phyloP scores from a whole-genome alignment of 2,888 invertebrate genomes.

The Acleris sparsana region DNA sequence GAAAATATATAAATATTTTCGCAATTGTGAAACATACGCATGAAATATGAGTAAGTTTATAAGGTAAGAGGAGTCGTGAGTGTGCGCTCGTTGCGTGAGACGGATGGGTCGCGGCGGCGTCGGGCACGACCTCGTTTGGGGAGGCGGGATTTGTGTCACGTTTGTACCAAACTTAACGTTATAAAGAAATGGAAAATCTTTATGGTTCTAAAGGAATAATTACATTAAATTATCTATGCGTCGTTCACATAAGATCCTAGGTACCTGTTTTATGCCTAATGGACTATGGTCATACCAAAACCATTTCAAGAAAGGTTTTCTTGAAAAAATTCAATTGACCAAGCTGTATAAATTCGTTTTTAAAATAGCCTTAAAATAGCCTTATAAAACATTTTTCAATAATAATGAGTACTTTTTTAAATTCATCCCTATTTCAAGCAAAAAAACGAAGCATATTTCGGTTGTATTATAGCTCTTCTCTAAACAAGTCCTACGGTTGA shows the following conservation, averaged over 20 bases:
- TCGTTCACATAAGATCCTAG: too few species aligned
- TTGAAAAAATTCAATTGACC: too few species aligned
- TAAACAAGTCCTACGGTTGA: background rate
- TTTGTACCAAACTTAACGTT: slow-evolving; percentile 44
- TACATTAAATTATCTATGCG: too few species aligned
- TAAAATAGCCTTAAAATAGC: too few species aligned
- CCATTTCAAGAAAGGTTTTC: too few species aligned
- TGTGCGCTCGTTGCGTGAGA: slow-evolving; percentile 50
- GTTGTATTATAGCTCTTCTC: too few species aligned
- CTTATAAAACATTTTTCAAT: too few species aligned
- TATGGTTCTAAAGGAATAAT: background rate
- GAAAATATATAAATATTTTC: slow-evolving; percentile 14
- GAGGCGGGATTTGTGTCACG: slow-evolving; percentile 62
- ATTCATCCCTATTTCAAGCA: background rate
- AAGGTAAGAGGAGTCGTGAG: slow-evolving; percentile 41
- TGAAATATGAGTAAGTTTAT: slow-evolving; percentile 40
- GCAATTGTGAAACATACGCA: slow-evolving; percentile 25
- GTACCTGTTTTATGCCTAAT: too few species aligned
- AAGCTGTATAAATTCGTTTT: too few species aligned
- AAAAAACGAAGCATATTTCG: background rate
- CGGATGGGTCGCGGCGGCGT: slow-evolving; percentile 48
- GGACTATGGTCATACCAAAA: too few species aligned
- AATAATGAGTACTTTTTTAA: too few species aligned
- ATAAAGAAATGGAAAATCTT: slow-evolving; percentile 14
- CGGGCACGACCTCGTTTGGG: slow-evolving; percentile 46